These are phyloP conservation scores for Camelus dromedarius DNA, from an alignment of 2,113 vertebrate species.

Conservation along the genomic window DNA sequence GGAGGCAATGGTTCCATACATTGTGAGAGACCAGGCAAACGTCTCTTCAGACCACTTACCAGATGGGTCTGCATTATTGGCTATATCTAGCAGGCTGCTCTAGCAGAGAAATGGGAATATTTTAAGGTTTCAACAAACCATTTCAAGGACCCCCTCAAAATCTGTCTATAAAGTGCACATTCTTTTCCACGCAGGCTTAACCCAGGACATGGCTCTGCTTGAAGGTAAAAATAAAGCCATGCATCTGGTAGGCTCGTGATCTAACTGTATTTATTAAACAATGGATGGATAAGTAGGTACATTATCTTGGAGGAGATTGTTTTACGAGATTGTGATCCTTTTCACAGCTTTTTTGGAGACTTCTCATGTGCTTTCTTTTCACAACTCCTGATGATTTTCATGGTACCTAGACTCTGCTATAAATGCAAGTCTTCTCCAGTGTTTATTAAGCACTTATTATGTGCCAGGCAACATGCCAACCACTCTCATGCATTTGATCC, in stretches of 20 bases:
- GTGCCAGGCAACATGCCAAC: too few species aligned
- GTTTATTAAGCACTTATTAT: background rate
- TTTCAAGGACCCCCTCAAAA: constrained; percentile 6
- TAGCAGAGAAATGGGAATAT: background rate
- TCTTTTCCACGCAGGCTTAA: background rate
- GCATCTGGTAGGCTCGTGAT: background rate
- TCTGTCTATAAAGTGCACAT: background rate
- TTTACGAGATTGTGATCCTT: background rate
- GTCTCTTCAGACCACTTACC: accelerated
- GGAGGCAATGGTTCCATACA: constrained; percentile 65
- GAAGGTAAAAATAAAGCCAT: background rate
- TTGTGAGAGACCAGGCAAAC: background rate
- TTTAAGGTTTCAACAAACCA: background rate
- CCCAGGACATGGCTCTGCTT: background rate
- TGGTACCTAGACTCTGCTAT: background rate
- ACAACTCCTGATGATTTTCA: background rate
- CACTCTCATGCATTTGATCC: background rate
- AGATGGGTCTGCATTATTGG: background rate
- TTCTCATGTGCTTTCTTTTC: background rate
- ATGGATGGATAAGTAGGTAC: background rate
- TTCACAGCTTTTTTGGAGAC: background rate
- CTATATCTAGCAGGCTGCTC: background rate
- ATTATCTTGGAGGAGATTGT: background rate
- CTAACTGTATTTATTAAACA: background rate
- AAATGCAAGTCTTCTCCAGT: background rate